These are phyloP conservation scores for Rhea americana DNA, from an alignment of 2,113 vertebrate genomes.

Conservation along the genomic window DNA sequence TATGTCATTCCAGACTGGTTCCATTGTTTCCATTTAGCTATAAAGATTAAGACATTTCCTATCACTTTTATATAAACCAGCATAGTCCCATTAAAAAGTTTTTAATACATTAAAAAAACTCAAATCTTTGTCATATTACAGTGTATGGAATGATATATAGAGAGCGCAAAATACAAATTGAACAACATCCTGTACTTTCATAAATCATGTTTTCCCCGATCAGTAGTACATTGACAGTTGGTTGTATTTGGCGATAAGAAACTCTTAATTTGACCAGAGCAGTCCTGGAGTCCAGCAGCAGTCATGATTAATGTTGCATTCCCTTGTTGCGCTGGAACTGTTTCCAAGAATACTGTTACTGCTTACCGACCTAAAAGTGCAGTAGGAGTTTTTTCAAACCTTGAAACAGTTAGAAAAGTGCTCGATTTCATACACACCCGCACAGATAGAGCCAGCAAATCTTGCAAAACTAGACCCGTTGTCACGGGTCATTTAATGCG, in stretches of 20 bases:
- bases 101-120: not conserved
- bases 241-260: not conserved
- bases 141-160: not conserved
- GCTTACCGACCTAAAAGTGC: not conserved
- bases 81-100: not conserved
- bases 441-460: not conserved
- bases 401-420: not conserved
- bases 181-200: not conserved
- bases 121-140: not conserved
- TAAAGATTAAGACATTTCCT: not conserved
- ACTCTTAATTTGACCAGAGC: not conserved
- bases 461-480: slow-evolving; percentile 1
- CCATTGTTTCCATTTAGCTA: not conserved
- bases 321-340: not conserved
- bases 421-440: not conserved
- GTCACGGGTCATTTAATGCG: slow-evolving; percentile 30
- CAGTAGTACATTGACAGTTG: not conserved
- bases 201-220: not conserved
- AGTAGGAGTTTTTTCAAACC: not conserved
- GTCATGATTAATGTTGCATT: not conserved
- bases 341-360: not conserved
- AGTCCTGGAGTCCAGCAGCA: not conserved
- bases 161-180: not conserved
- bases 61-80: not conserved
- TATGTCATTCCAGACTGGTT: not conserved